Conservation (phyloP, 2,113 vertebrate genomes). For the Amia ocellicauda region DNA sequence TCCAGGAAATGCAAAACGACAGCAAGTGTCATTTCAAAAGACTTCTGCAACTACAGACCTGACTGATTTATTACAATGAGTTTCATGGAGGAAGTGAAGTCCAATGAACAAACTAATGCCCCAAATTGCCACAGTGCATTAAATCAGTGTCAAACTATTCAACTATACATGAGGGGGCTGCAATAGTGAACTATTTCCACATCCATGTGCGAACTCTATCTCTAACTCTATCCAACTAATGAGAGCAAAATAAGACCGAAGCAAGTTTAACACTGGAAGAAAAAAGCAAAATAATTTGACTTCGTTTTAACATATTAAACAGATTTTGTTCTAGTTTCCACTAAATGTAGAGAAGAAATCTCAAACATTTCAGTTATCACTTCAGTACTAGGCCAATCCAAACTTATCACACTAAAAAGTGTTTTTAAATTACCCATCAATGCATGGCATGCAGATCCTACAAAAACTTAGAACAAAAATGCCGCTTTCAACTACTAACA, state of each 20-base stretch:
- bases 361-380: no score
- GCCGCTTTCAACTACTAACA: no score
- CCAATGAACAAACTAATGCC: neutral
- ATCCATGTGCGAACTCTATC: conserved; percentile 26
- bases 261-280: conserved; percentile 6
- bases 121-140: neutral
- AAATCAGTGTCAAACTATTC: neutral
- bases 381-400: no score
- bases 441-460: no score
- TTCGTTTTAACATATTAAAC: conserved; percentile 1
- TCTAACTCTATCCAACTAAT: conserved; percentile 9
- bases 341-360: no score
- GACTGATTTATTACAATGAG: neutral
- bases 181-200: neutral
- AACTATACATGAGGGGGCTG: neutral
- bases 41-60: neutral
- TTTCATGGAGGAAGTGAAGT: neutral
- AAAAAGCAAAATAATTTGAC: conserved; percentile 15
- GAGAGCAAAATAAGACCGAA: conserved; percentile 15
- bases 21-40: neutral
- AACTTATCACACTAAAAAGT: no score
- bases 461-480: no score
- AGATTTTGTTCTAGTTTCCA: neutral
- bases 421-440: no score
- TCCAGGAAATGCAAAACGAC: neutral